Conservation (phyloP, 2,888 invertebrate genomes). For the Nematopogon swammerdamellus region DNA sequence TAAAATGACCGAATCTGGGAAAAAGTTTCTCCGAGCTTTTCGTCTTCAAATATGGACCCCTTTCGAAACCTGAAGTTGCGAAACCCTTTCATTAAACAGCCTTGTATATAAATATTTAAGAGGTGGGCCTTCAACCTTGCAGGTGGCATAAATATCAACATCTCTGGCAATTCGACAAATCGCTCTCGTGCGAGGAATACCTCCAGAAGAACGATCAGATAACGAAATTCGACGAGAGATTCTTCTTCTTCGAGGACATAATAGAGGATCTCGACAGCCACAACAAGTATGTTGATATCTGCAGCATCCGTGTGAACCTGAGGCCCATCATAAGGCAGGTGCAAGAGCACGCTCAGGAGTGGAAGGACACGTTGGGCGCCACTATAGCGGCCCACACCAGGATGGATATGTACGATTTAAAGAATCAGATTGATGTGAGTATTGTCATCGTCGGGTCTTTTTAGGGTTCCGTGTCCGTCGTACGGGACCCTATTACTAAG, state of each 20-base stretch:
- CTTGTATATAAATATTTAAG: too few relatives aligned
- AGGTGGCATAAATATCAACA: slow-evolving; percentile 73
- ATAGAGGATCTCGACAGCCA: slow-evolving; percentile 62
- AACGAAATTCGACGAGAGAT: slow-evolving; percentile 74
- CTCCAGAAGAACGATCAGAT: slow-evolving; percentile 55
- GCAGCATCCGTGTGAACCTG: slow-evolving; percentile 72
- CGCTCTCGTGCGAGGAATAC: slow-evolving; percentile 73
- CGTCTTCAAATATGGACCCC: too few relatives aligned
- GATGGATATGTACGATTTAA: slow-evolving; percentile 65
- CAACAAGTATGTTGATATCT: slow-evolving; percentile 60
- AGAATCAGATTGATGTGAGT: slow-evolving; percentile 66
- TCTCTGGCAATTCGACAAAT: slow-evolving; percentile 76
- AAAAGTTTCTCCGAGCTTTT: too few relatives aligned
- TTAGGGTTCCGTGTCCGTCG: too few relatives aligned
- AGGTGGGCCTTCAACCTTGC: too few relatives aligned
- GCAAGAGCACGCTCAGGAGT: slow-evolving; percentile 71
- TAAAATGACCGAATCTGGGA: too few relatives aligned
- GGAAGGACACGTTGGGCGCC: slow-evolving; percentile 72
- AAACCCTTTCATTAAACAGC: too few relatives aligned
- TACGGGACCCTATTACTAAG: too few relatives aligned
- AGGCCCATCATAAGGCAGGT: slow-evolving; percentile 66
- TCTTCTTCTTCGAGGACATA: slow-evolving; percentile 78
- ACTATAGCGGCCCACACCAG: slow-evolving; percentile 65
- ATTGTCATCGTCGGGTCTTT: too few relatives aligned
- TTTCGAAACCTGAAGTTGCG: too few relatives aligned